Evolutionary conservation across 2,797 vertebrate species (phyloP).

Genomic region (Coccyzus lansbergi): DNA sequence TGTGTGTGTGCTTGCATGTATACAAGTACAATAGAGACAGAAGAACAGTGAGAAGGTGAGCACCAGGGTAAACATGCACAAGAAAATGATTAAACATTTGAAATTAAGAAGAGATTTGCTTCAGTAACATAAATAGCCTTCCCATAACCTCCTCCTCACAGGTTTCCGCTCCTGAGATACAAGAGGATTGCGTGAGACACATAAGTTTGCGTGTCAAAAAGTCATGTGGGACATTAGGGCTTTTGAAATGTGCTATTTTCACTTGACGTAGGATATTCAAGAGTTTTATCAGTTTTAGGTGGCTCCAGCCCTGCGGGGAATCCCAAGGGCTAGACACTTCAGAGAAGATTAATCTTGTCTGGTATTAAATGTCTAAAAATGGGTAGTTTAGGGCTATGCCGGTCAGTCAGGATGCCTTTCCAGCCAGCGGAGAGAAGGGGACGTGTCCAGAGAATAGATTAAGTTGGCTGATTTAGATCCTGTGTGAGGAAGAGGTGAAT

Average conservation of each 20-base stretch:
- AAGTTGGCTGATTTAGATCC: background rate
- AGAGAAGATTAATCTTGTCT: background rate
- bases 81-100: background rate
- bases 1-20: background rate
- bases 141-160: background rate
- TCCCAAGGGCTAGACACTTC: background rate
- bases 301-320: background rate
- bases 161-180: background rate
- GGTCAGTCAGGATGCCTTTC: background rate
- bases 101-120: background rate
- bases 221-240: background rate
- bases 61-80: background rate
- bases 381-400: background rate
- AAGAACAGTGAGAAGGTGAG: background rate
- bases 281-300: background rate
- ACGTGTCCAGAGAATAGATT: background rate
- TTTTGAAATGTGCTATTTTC: background rate
- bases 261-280: background rate
- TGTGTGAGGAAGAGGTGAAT: background rate
- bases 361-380: background rate
- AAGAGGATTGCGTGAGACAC: background rate
- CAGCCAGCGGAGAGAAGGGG: background rate
- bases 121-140: background rate
- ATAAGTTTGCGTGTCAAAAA: background rate
- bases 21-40: fast-evolving